Evolutionary conservation across 2,888 invertebrate species (phyloP).

Genomic region (Pantelozetes paolii): DNA sequence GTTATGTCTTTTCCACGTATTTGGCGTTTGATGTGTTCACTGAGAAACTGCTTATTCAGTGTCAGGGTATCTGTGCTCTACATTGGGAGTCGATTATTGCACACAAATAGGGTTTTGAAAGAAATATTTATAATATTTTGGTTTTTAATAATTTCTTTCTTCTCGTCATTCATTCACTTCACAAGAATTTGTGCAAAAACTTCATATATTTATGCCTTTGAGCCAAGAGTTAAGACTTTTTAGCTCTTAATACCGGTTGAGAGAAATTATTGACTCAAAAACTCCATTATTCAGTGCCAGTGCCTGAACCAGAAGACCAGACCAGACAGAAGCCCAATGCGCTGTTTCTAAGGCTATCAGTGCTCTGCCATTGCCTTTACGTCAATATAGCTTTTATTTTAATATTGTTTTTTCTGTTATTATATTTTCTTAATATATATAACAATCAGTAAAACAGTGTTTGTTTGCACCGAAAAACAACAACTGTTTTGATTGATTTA

Average conservation of each 20-base stretch:
- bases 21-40: neutral
- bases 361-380: neutral
- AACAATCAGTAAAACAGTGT: constrained; percentile 9
- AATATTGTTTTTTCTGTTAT: neutral
- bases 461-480: constrained; percentile 19
- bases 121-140: neutral
- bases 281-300: constrained; percentile 19
- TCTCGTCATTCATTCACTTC: neutral
- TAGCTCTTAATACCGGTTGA: constrained; percentile 24
- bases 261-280: constrained; percentile 8
- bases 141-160: neutral
- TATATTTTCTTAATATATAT: neutral
- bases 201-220: neutral
- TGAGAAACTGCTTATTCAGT: neutral
- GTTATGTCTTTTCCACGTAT: neutral
- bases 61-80: neutral
- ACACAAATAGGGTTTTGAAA: neutral
- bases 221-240: no score
- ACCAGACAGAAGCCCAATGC: constrained; percentile 1
- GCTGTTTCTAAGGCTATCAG: neutral
- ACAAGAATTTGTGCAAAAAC: neutral
- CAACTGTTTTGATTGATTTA: constrained; percentile 17
- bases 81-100: neutral
- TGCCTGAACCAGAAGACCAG: constrained; percentile 17
- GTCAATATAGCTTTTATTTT: neutral